Conservation (phyloP, 2,888 invertebrate species). For the Drosophila ustulata region DNA sequence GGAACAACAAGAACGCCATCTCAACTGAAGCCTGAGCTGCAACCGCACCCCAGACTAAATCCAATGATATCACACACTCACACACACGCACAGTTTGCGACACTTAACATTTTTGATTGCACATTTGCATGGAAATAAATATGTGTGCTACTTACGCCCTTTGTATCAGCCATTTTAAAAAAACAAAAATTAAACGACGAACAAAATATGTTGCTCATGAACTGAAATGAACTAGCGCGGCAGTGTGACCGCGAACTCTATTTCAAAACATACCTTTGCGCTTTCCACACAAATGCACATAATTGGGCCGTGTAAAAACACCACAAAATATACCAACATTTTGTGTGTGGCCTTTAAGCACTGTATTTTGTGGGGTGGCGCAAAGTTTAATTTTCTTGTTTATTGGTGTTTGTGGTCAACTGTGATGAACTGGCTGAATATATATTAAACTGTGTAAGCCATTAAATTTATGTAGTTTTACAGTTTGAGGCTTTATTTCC, state of each 20-base stretch:
- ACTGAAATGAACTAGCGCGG: constrained; percentile 59
- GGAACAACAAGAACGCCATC: constrained; percentile 48
- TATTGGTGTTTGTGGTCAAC: too few species aligned
- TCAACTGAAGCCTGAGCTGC: constrained; percentile 29
- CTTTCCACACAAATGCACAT: constrained; percentile 1
- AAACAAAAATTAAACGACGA: constrained; percentile 75
- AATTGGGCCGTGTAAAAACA: not conserved
- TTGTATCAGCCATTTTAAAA: constrained; percentile 82
- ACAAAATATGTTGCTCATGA: constrained; percentile 70
- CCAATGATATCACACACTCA: not conserved
- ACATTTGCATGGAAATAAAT: constrained; percentile 22
- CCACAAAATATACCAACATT: not conserved
- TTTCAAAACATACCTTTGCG: constrained; percentile 2
- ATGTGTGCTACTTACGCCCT: constrained; percentile 78
- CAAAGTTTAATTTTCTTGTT: not conserved
- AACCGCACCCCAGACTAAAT: constrained; percentile 47
- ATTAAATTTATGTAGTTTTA: too few species aligned
- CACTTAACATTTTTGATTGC: not conserved
- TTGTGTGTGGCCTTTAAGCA: not conserved
- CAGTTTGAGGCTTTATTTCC: too few species aligned
- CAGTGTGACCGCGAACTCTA: constrained; percentile 36
- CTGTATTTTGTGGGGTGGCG: not conserved
- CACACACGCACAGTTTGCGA: not conserved
- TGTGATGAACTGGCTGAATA: too few species aligned
- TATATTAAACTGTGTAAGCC: too few species aligned